Evolutionary conservation across 2,797 vertebrate genomes (phyloP), one percentile per base, ranked within the genome.

Genomic region (Epinephelus malabaricus): DNA sequence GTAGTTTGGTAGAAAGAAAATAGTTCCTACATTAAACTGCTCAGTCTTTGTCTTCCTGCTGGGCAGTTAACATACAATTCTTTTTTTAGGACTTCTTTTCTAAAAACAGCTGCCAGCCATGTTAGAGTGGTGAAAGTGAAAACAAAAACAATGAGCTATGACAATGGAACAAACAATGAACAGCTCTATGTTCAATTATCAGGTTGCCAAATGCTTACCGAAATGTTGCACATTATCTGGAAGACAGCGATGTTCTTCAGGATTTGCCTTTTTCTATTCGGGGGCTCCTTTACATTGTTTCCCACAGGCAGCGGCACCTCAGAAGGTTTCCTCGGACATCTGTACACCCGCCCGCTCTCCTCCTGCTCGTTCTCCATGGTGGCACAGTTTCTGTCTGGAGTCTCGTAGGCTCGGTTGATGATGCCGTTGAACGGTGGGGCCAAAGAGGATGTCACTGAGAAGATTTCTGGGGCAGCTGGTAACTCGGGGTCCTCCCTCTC

Each of bases 211-310:
- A 63, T 4, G 66, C 96, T 97, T 96, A 99, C 98, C 93, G 98
- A 98, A 87, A 98, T 96, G 79, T 99, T 99, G 93, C 97, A 98
- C 86, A 99, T 96, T 77, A 99, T 96, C 67, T 99, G 89, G 87
- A 99, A 99, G 7, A 97, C 95, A 0, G 96, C 89, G 0, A 99
- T 96, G 80, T 99, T 99, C 93, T 97, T 98, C 70, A 99, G 92
- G 81, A 97, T 86, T 82, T 94, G 95, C 53, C 96, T 96, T 93
- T 96, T 97, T 73, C 87, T 61, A 69, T 90, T 94, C 4, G 78
- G 69, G 0, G 76, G 72, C 46, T 90, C 82, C 0, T 34, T 63
- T 0, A 73, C 69, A 46, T 82, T 83, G n/a, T 73, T 82, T 30
- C 71, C 89, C 1, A 77, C 47, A 12, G 93, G 70, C 27, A 88